Base-by-base conservation (phyloP, 2,888 invertebrate species). In the Cerastis rubricosa region DNA sequence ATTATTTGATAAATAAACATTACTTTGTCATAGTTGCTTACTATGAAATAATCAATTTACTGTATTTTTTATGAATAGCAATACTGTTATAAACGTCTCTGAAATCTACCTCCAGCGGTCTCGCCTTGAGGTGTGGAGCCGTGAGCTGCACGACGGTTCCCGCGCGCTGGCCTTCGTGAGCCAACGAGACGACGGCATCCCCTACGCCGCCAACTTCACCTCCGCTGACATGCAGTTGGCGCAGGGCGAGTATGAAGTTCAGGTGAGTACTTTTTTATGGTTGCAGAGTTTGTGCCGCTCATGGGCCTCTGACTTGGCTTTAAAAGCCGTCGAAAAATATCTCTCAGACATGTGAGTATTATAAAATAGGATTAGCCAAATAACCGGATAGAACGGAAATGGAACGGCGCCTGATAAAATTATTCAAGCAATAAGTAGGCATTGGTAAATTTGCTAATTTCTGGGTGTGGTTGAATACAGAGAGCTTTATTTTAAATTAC, bases 161-260 rank as follows among this genome's bases (percentile, higher is more conserved):
- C 96, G 94, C 83, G 97, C 97, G 0, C 88, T 97, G n/a, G 98
- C 97, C 0, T 95, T 97, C 85, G 95, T 97, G 22, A 97, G 92
- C 72, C 90, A 91, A 35, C 90, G 94, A 0, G 94, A 91, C 0
- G 94, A 95, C 59, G 96, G 95, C 0, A 89, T 88, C 0, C 94
- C 95, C 0, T 91, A 93, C 72, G 85, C 92, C 0, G 87, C 91
- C 14, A 90, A 85, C 70, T 94, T 93, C 47, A 91, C 90, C 0
- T 84, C 87, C 67, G 81, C 88, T 0, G 92, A 94, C 2, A 93
- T 95, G 91, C 84, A 87, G 22, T 76, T 96, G 49, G 89, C 92
- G 0, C 76, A 90, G 25, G 83, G 90, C 49, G 68, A 68, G 4
- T 96, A 93, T 81, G 83, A 90, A 69, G 89, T 96, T n/a, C 89